Evolutionary conservation across 2,888 invertebrate genomes (phyloP).

Genomic region (Leucania comma): DNA sequence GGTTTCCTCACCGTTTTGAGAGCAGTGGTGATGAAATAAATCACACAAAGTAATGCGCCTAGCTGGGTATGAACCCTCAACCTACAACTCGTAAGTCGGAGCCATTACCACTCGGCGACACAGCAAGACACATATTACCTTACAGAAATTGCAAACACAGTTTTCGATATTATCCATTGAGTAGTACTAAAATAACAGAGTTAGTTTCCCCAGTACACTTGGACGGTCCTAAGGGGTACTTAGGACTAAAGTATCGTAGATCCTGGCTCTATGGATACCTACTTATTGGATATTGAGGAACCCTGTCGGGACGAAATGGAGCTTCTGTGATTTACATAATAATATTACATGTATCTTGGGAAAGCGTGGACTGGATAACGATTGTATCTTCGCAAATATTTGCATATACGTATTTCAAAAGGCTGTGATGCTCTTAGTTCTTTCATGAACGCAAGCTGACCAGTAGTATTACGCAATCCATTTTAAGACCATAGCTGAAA

Average conservation of each 20-base stretch:
- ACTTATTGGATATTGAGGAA: slow-evolving; percentile 33
- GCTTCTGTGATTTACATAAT: slow-evolving; percentile 42
- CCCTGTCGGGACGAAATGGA: slow-evolving; percentile 12
- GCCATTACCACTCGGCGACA: too few relatives aligned
- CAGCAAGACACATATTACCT: too few relatives aligned
- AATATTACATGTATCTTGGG: slow-evolving; percentile 11
- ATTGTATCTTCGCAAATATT: slow-evolving; percentile 10
- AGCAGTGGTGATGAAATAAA: too few relatives aligned
- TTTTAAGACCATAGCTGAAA: too few relatives aligned
- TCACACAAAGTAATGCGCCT: too few relatives aligned
- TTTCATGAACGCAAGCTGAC: too few relatives aligned
- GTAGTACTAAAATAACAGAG: background rate
- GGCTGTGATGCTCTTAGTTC: too few relatives aligned
- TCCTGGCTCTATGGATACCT: slow-evolving; percentile 19
- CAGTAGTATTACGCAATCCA: too few relatives aligned
- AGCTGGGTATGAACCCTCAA: too few relatives aligned
- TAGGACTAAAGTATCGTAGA: slow-evolving; percentile 13
- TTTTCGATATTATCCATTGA: background rate
- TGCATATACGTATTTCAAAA: too few relatives aligned
- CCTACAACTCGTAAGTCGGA: too few relatives aligned
- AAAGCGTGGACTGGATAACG: background rate
- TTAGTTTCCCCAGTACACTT: slow-evolving; percentile 14
- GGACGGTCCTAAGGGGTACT: slow-evolving; percentile 1
- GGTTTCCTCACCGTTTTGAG: too few relatives aligned
- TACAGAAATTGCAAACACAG: background rate